Evolutionary conservation across 2,888 invertebrate genomes (phyloP), one percentile per base, ranked within the genome.

Genomic region (Cephus spinipes): DNA sequence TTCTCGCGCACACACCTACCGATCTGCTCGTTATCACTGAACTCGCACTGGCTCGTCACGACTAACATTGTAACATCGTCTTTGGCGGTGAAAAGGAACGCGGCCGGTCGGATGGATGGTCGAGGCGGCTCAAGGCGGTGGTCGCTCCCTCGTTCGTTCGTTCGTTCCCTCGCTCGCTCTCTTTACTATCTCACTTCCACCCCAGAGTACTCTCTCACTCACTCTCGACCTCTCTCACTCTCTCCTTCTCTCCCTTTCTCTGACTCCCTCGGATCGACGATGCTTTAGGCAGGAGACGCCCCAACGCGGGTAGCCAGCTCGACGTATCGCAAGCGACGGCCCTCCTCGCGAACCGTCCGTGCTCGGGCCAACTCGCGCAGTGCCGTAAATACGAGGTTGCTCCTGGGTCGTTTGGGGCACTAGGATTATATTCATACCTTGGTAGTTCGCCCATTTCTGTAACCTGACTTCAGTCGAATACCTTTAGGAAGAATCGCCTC

Each of bases 271-370:
- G 68, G 77, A 78, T 87, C 86, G 85, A 87, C 86, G 85, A 79
- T 81, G 87, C 86, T 71, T 71, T 85, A 87, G 87, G 83, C 86
- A 90, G 90, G 89, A 89, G 90, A 89, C 90, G 90, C 90, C 90
- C 90, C 89, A 88, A 89, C 90, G 86, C 89, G 87, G 88, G 85
- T 87, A 87, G 84, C 87, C 87, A 86, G 87, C 88, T 89, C 88
- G 90, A 89, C 89, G 89, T 89, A 88, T 88, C 87, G 86, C 88
- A 86, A 89, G 86, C 87, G 85, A 87, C 88, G 88, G 85, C 85
- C 86, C 81, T 76, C 87, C 88, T 85, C 85, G 87, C 84, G 86
- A 86, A 86, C 85, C 88, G 85, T 86, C 87, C 86, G 86, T 85
- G 87, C 87, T 88, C 85, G 86, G 85, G 86, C 85, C 85, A 83